These are phyloP conservation scores for Ips nitidus DNA, from an alignment of 1,140 invertebrate genomes.

Conservation along the genomic window DNA sequence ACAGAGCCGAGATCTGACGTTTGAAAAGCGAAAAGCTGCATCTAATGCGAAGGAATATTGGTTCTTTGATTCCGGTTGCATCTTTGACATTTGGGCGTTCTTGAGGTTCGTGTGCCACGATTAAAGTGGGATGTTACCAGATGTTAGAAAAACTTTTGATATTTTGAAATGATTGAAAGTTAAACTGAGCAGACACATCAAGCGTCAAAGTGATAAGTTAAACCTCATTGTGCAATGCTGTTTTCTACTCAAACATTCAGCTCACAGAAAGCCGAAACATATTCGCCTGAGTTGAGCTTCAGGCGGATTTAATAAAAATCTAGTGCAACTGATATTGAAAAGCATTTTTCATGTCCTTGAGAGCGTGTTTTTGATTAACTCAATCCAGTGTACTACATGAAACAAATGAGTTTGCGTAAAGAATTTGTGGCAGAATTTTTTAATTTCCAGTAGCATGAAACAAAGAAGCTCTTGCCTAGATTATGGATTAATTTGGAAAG, in stretches of 20 bases:
- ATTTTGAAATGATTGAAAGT: background rate
- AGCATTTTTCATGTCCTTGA: slow-evolving; percentile 16
- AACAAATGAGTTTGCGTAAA: slow-evolving; percentile 3
- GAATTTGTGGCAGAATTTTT: too few relatives aligned
- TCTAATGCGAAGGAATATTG: slow-evolving; percentile 14
- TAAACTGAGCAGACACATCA: too few relatives aligned
- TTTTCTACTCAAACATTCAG: background rate
- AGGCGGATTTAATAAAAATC: too few relatives aligned
- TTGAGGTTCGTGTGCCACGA: background rate
- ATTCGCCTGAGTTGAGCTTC: background rate
- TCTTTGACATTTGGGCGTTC: slow-evolving; percentile 2
- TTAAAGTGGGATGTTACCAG: background rate
- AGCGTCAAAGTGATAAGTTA: too few relatives aligned
- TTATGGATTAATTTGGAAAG: too few relatives aligned
- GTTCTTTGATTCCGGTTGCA: slow-evolving; percentile 2
- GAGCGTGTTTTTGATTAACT: slow-evolving; percentile 9
- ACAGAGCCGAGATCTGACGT: slow-evolving; percentile 3
- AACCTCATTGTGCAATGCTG: background rate
- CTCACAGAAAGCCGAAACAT: background rate
- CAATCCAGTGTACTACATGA: slow-evolving; percentile 16
- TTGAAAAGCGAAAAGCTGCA: slow-evolving; percentile 14
- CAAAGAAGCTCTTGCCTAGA: too few relatives aligned
- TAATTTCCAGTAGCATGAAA: too few relatives aligned
- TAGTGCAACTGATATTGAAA: slow-evolving; percentile 2
- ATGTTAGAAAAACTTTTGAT: background rate